phyloP scores from a whole-genome alignment of 2,113 vertebrate species.

The Oryctolagus cuniculus region DNA sequence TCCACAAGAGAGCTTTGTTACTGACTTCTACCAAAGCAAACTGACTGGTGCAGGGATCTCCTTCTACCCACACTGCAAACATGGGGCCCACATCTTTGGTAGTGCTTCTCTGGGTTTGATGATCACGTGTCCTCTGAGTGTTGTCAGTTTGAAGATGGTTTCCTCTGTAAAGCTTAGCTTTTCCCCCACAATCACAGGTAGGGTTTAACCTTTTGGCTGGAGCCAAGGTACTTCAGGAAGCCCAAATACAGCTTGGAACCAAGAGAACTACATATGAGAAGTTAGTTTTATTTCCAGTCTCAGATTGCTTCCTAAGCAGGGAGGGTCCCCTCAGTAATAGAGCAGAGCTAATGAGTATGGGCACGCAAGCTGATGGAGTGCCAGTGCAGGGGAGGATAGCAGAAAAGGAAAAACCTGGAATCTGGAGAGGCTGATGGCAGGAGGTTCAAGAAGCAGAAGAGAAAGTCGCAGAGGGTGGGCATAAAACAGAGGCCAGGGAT shows the following conservation, averaged over 20 bases:
- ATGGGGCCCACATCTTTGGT: not conserved
- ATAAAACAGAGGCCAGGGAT: not conserved
- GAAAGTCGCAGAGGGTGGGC: not conserved
- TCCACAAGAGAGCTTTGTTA: not conserved
- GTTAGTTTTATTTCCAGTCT: not conserved
- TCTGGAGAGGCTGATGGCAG: not conserved
- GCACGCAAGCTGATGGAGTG: not conserved
- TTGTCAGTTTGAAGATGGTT: not conserved
- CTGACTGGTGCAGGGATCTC: not conserved
- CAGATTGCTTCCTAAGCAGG: not conserved
- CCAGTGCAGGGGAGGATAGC: fast-evolving
- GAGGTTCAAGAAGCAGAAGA: not conserved
- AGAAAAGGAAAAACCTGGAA: not conserved
- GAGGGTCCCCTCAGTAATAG: not conserved
- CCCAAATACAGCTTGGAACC: not conserved
- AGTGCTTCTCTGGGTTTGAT: not conserved
- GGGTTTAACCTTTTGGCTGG: not conserved
- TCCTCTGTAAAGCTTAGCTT: not conserved
- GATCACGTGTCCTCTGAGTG: not conserved
- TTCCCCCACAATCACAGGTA: not conserved
- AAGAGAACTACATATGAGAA: not conserved
- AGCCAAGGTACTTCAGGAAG: not conserved
- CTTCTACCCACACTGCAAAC: not conserved
- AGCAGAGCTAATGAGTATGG: not conserved
- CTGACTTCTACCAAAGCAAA: not conserved